Evolutionary conservation across 2,797 vertebrate species (phyloP), one percentile per base, ranked within the genome.

Genomic region (Hozukius guyotensis): DNA sequence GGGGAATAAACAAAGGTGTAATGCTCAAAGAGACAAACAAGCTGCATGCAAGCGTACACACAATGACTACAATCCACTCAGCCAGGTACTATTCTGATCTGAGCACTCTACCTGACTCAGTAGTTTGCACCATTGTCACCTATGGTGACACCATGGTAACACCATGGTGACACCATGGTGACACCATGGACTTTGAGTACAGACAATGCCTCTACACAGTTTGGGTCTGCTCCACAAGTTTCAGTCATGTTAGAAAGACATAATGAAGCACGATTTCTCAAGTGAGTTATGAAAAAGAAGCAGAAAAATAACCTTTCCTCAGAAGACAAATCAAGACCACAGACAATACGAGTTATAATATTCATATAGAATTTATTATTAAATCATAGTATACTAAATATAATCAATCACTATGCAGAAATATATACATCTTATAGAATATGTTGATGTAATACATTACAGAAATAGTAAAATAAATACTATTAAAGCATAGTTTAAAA

Each of bases 351-450:
- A 46, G 22, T 76, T 72, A 68, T 18, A 65, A 77, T 16, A 89
- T 77, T 76, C 62, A 83, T 72, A n/a, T 13, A 77, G 46, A 68
- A 68, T 92, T 92, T 93, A 94, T 93, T 94, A 74, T 75, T 67
- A 72, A 88, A 82, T 83, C n/a, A 82, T 71, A 82, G 76, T 79
- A 76, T 83, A 89, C 75, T 87, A 83, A 91, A 89, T 77, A 82
- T 63, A 75, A 72, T 78, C 56, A 60, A 68, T 87, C 61, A 69
- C 52, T 80, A 73, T 88, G 70, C 70, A 91, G 80, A 91, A 92
- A 89, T 87, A 86, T 85, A 87, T 71, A 89, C 75, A 91, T 85
- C 67, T 56, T 46, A 64, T 62, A 79, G 20, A 87, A 76, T 83
- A 70, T 75, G 66, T 38, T 67, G 72, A 81, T 91, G 68, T 80